These are phyloP conservation scores for Lydus trimaculatus DNA, from an alignment of 2,888 invertebrate species.

Conservation along the genomic window DNA sequence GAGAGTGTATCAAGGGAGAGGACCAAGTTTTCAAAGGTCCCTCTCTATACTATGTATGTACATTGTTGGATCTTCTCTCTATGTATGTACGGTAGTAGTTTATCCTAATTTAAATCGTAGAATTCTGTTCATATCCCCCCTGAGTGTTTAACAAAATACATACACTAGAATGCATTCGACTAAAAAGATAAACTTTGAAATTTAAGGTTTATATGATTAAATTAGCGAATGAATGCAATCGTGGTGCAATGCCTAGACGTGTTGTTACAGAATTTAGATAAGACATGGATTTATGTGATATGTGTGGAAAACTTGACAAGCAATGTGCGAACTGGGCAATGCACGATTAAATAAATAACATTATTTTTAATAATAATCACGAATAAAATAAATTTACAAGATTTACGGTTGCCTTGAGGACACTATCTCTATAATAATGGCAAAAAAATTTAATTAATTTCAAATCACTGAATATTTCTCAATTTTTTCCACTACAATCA, in stretches of 20 bases:
- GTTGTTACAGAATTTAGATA: conserved; percentile 30
- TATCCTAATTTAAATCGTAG: conserved; percentile 53
- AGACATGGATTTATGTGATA: conserved; percentile 34
- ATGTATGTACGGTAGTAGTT: conserved; percentile 26
- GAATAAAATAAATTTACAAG: neutral
- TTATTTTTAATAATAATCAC: neutral
- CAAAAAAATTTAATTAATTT: neutral
- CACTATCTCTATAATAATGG: neutral
- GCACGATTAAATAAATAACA: neutral
- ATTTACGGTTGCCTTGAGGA: neutral
- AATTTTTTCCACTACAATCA: too few species aligned
- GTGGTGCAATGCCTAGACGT: conserved; percentile 29
- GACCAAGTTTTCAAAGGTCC: conserved; percentile 23
- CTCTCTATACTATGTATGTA: too few species aligned
- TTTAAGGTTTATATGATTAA: conserved; percentile 40
- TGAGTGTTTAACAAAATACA: conserved; percentile 51
- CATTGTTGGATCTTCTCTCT: neutral
- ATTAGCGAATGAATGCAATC: conserved; percentile 33
- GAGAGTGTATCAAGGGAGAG: conserved; percentile 13
- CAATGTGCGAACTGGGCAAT: conserved; percentile 35
- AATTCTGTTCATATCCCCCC: conserved; percentile 41
- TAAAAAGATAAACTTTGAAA: conserved; percentile 54
- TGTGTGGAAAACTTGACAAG: conserved; percentile 47
- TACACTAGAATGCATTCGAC: conserved; percentile 51
- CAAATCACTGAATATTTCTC: too few species aligned